A percentile compares a stretch with the other conserved stretches of the same genome.
Evolutionary conservation across 2,888 invertebrate species (phyloP).

Genomic region (Brachypterus glaber): DNA sequence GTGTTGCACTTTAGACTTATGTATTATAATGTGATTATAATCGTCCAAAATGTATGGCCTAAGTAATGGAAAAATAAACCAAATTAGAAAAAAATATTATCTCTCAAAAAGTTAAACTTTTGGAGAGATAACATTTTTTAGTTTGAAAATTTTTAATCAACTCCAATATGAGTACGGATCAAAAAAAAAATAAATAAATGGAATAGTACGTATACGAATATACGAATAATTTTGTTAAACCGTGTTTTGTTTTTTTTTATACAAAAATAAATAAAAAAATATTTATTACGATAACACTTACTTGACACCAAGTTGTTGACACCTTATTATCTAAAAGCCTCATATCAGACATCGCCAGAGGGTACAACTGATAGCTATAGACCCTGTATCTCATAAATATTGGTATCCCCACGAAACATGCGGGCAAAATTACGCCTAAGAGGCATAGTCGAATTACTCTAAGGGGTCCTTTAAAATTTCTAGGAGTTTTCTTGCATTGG

Average conservation of each 20-base stretch:
- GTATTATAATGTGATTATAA: no score
- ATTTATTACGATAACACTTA: conserved; percentile 36
- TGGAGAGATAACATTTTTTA: no score
- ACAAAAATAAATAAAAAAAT: no score
- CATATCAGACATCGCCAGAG: conserved; percentile 68
- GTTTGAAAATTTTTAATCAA: no score
- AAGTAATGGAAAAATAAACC: no score
- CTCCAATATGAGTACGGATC: no score
- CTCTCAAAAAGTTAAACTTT: no score
- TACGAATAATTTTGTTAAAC: neutral
- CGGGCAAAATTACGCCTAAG: conserved; percentile 57
- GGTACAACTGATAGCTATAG: conserved; percentile 61
- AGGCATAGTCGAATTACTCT: conserved; percentile 52
- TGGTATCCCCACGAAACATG: conserved; percentile 55
- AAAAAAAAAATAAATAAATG: no score
- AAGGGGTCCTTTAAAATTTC: conserved; percentile 44
- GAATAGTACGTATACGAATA: neutral
- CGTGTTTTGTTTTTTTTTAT: no score
- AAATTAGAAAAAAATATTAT: no score
- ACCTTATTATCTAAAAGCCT: conserved; percentile 61
- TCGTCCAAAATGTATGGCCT: no score
- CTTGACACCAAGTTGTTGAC: conserved; percentile 75
- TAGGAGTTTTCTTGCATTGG: conserved; percentile 22
- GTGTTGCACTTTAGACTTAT: no score
- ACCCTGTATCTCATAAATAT: conserved; percentile 62